Base-by-base conservation (phyloP, 2,888 invertebrate species). In the Cryptus viduatorius region DNA sequence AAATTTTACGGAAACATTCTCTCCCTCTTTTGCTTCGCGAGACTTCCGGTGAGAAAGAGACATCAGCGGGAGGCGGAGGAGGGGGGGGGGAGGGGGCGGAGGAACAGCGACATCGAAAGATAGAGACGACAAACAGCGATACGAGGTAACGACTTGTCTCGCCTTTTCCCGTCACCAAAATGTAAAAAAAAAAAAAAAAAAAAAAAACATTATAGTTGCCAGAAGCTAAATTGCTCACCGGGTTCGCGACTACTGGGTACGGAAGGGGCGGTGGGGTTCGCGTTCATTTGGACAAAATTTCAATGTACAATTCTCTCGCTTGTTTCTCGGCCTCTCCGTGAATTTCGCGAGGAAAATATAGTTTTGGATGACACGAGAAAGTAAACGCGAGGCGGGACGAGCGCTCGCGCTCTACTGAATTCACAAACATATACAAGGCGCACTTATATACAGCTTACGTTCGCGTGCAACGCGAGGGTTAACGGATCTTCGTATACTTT, bases 271-370 rank as follows among this genome's bases (percentile, higher is more conserved):
- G 53, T n/a, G 80, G 56, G 68, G 61, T 82, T 71, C 56, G 7
- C 71, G 82, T 80, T 80, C 76, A 42, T 77, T 81, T 81, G 61
- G 48, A n/a, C 81, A 42, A 75, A 81, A 81, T 69, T 81, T 81
- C 75, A 79, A 79, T 79, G 78, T 68, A 48, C 37, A 48, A 68
- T 37, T 37, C 19, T 24, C 56, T 24, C 19, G 19, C 80, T 80
- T 16, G 75, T 69, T 80, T 75, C 53, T 42, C 64, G 50, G 48
- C 37, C 59, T 37, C 37, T 37, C 8, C 12, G 42, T 16, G 50
- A 65, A 48, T 61, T 64, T 53, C 68, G 67, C 68, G 19, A 12
- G 24, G 37, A 56, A 16, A 68, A 56, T 56, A 56, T 12, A 10
- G 24, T 61, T 31, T 46, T 29, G 48, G 46, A 46, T 5, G 50